Base-by-base conservation (phyloP, 2,888 invertebrate genomes). In the Chrysina gloriosa region DNA sequence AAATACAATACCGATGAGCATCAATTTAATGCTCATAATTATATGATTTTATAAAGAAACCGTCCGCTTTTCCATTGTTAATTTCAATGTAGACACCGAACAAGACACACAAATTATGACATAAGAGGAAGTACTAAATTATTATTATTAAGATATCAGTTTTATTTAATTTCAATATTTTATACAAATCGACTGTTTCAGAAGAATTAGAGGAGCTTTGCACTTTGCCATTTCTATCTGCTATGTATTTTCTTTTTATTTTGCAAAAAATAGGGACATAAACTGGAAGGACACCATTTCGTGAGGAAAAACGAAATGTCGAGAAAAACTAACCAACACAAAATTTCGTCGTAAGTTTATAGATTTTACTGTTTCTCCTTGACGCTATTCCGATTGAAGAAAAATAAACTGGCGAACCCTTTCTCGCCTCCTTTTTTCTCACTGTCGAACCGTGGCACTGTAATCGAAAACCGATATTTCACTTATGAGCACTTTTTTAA, bases 401-500 rank as follows among this genome's bases (percentile, higher is more conserved):
- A 58, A 58, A 39, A 58, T 58, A 58, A 58, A 39, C 58, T 25
- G 14, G 7, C 58, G 58, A 58, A 58, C 39, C 58, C 58, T 58
- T 58, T 58, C 58, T 7, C 21, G 23, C 25, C 36, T 39, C 14
- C 23, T 58, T 58, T 58, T 58, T 34, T 11, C 19, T 19, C 9
- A n/a, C 58, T 21, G 23, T 25, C 39, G 23, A 25, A 34, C 27
- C 39, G 58, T 3, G 16, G 58, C 23, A 58, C 58, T 58, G 58
- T 58, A 58, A 58, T 58, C 58, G 58, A 58, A 58, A 58, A 39
- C 58, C 58, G 58, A 58, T 58, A 58, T 58, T 58, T 58, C 58
- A 58, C 58, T 58, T 58, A 58, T 58, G 58, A 58, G 58, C 58
- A 58, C 23, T 39, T 58, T 58, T 52, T 58, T 58, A 58, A 58